Base-by-base conservation (phyloP, 2,888 invertebrate genomes). In the Mylabris sibirica region DNA sequence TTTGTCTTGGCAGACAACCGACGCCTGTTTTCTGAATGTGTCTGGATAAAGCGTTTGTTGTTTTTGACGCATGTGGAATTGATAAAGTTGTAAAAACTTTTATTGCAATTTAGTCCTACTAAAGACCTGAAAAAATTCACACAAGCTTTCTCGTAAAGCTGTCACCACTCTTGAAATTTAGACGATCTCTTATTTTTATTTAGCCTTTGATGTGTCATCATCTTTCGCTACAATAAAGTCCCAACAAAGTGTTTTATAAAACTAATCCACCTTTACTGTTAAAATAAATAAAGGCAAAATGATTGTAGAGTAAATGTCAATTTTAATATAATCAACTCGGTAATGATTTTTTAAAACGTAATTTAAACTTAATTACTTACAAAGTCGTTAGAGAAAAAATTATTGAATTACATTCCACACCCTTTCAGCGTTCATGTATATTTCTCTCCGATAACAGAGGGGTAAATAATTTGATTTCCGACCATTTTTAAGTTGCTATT, bases 331-430 rank as follows among this genome's bases (percentile, higher is more conserved):
- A 57, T 57, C 26, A 24, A n/a, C 6, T 24, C 24, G 2, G 2
- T 57, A 22, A 12, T 57, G 57, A 57, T 57, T 24, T 57, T 24
- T 24, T 4, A 24, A 11, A 49, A 49, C 20, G 20, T 11, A 20
- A 17, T 30, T 30, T 30, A 49, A 57, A 57, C 26, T 57, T 14
- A 57, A 26, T 57, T 26, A 57, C 14, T n/a, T 24, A n/a, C n/a
- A 57, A 24, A 24, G 12, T 24, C 26, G 14, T 24, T 12, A 24
- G n/a, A n/a, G 14, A 57, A n/a, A 57, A 8, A 24, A 17, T 35
- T 26, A 53, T 26, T 53, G 20, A 57, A 64, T 64, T 64, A 64
- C 34, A 44, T 57, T 64, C 26, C 34, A 57, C 64, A 64, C 64
- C 57, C 57, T 57, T 64, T 41, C 64, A 64, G 53, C 64, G 34